These are phyloP conservation scores for Holothuria scabra DNA, from an alignment of 53 echinoderm and acorn worm genomes.

Conservation along the genomic window DNA sequence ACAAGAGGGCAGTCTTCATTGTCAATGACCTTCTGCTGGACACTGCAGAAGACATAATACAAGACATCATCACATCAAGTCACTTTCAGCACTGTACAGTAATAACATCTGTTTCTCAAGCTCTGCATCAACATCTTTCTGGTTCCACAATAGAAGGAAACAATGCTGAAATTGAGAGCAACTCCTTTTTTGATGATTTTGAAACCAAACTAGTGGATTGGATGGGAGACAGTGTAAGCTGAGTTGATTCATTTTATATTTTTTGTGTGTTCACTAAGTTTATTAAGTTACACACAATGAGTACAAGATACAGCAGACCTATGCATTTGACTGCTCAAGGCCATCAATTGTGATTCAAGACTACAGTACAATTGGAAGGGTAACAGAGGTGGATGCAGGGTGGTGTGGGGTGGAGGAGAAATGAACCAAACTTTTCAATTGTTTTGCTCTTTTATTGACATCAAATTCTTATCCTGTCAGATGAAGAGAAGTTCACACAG, in stretches of 20 bases:
- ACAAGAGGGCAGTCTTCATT: constrained; percentile 91
- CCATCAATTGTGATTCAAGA: too few relatives aligned
- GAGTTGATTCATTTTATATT: not conserved
- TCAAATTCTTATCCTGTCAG: too few relatives aligned
- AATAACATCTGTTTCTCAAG: constrained; percentile 79
- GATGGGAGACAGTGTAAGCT: constrained; percentile 79
- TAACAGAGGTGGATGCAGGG: too few relatives aligned
- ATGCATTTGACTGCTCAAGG: too few relatives aligned
- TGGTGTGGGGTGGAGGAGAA: too few relatives aligned
- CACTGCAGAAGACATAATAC: constrained; percentile 75
- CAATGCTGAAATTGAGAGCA: constrained; percentile 53
- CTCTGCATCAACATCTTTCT: constrained; percentile 73
- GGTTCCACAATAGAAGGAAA: not conserved
- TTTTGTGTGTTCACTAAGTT: too few relatives aligned
- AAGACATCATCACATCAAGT: constrained; percentile 81
- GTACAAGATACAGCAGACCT: too few relatives aligned
- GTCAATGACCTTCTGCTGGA: constrained; percentile 71
- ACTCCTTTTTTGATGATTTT: constrained; percentile 61
- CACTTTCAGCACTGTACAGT: constrained; percentile 83
- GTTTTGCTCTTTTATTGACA: too few relatives aligned
- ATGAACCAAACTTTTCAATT: too few relatives aligned
- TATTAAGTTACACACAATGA: too few relatives aligned
- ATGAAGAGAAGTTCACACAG: too few relatives aligned
- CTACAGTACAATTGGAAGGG: too few relatives aligned
- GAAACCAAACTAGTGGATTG: constrained; percentile 77